Evolutionary conservation across 2,113 vertebrate genomes (phyloP), one percentile per base, ranked within the genome.

Genomic region (Rhodinocichla rosea): DNA sequence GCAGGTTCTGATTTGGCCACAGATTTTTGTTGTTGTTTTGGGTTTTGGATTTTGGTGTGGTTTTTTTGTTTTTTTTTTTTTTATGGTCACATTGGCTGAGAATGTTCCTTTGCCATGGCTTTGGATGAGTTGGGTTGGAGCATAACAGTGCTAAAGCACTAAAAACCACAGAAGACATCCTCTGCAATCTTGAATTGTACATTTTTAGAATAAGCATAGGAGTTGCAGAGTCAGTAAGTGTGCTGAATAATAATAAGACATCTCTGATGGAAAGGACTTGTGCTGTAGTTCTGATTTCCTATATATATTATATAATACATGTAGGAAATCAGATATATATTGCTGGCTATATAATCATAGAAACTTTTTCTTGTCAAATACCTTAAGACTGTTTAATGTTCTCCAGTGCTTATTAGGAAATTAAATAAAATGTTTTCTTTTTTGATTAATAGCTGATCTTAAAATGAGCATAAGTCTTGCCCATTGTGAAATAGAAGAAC

Each of bases 401-500:
- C 26, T 65, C 22, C 42, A 28, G 2, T 90, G 3, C 23, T 50
- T 89, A 79, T 73, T 88, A 53, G 71, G 35, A 95, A 63, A 33
- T 76, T 56, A 85, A 74, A 77, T 65, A 47, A 79, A 79, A 74
- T 8, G 1, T 67, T 83, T 94, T 7, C 37, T 92, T 94, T 7
- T 22, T 37, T 88, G 32, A 57, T 90, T 92, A 52, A 7, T 71
- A 98, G 98, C 94, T 97, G 93, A 92, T 89, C 47, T 33, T 78
- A 97, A 97, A 80, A 94, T 62, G 37, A 47, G 10, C 35, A 5
- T 98, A 87, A 97, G 47, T 45, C 95, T 98, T 95, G 92, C 88
- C 42, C 97, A 97, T 56, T 10, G 5, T 93, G 97, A 98, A 96
- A 94, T 92, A 67, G 98, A 98, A 92, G 95, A 98, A 91, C 97